phyloP scores from a whole-genome alignment of 1,140 invertebrate species.

The Drosophila melanica region DNA sequence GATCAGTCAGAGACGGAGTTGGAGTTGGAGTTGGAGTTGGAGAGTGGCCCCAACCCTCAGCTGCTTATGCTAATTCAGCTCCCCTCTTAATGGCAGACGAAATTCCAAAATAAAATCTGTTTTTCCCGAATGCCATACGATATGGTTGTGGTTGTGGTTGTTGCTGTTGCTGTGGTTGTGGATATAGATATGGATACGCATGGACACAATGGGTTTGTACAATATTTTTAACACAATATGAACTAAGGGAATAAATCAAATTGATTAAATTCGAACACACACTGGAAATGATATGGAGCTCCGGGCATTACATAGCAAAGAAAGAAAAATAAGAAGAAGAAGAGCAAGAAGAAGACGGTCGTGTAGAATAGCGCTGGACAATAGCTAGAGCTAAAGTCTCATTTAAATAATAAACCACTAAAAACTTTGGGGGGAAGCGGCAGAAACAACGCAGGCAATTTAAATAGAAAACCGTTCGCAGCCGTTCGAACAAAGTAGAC shows the following conservation, averaged over 20 bases:
- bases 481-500: conserved; percentile 67
- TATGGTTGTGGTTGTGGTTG: conserved; percentile 39
- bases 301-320: conserved; percentile 7
- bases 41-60: conserved; percentile 44
- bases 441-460: conserved; percentile 57
- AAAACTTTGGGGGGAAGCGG: conserved; percentile 54
- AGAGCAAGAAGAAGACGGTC: conserved; percentile 6
- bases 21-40: neutral
- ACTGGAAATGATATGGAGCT: conserved; percentile 28
- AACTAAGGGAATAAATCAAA: conserved; percentile 74
- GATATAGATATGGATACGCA: conserved; percentile 50
- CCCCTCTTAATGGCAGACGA: conserved; percentile 32
- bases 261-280: conserved; percentile 81
- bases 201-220: conserved; percentile 65
- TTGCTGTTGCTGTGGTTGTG: neutral
- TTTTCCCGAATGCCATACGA: conserved; percentile 64
- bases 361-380: conserved; percentile 19
- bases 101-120: conserved; percentile 43
- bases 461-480: conserved; percentile 74
- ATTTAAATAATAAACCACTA: conserved; percentile 82
- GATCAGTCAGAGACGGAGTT: conserved; percentile 1
- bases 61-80: conserved; percentile 72
- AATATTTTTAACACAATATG: conserved; percentile 81
- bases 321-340: conserved; percentile 9
- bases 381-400: conserved; percentile 44